A percentile compares a stretch with the other conserved stretches of the same genome.
Conservation (phyloP, 2,797 vertebrate species). For the Malurus splendens region DNA sequence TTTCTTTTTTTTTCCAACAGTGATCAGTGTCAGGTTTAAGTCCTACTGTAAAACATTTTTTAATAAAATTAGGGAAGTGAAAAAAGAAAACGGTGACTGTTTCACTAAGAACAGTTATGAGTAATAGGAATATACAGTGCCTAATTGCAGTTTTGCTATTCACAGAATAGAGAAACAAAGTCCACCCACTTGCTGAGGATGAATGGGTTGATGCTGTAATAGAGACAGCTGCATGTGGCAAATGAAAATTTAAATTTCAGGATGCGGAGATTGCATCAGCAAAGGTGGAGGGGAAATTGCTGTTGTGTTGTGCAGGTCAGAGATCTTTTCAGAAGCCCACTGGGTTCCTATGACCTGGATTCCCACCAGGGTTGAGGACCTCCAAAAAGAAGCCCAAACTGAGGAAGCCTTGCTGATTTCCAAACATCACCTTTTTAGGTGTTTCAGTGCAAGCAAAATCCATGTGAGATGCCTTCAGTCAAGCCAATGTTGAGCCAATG, state of each 20-base stretch:
- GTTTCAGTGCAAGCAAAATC: not conserved
- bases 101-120: not conserved
- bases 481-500: not conserved
- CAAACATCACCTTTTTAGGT: not conserved
- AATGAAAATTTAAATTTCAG: not conserved
- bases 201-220: conserved; percentile 16
- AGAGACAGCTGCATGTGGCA: not conserved
- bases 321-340: not conserved
- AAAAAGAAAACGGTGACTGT: not conserved
- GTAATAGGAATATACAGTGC: not conserved
- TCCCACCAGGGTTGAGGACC: not conserved
- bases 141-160: conserved; percentile 16
- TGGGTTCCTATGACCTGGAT: not conserved
- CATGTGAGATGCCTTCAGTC: not conserved
- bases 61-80: not conserved
- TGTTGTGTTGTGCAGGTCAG: not conserved
- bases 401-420: not conserved
- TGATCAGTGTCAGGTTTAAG: not conserved
- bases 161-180: conserved; percentile 21
- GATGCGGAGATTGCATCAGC: not conserved
- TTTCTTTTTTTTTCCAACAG: not conserved
- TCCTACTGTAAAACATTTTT: not conserved
- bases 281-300: not conserved
- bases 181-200: conserved; percentile 1
- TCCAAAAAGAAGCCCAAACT: not conserved